Percentiles rank a stretch among this genome's conserved stretches.
Evolutionary conservation across 2,797 vertebrate species (phyloP).

Genomic region (Alectoris magna): DNA sequence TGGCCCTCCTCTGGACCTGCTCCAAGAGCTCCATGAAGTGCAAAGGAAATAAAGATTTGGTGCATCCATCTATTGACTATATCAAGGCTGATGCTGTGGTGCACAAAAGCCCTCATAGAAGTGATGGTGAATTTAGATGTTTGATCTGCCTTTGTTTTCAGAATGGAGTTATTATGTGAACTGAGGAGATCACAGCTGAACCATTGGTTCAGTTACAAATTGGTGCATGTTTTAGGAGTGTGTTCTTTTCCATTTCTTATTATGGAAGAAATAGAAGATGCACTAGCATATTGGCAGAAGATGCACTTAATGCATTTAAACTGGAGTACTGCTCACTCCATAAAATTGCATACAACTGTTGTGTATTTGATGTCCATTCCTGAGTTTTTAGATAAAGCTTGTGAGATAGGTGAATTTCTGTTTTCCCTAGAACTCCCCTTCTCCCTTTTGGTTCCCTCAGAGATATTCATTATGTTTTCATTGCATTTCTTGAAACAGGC

Average conservation of each 20-base stretch:
- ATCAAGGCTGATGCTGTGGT: not conserved
- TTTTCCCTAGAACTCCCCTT: not conserved
- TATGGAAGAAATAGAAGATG: not conserved
- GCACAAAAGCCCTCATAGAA: not conserved
- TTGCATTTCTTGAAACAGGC: conserved; percentile 79
- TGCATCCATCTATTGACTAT: not conserved
- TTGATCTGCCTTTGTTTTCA: not conserved
- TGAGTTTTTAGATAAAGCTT: not conserved
- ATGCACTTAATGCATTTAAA: not conserved
- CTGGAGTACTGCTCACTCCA: not conserved
- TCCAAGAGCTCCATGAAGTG: too few relatives aligned
- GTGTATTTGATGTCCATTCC: rapidly evolving
- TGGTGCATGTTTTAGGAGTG: not conserved
- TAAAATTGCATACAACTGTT: not conserved
- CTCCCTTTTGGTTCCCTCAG: not conserved
- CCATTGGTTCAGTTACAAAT: not conserved
- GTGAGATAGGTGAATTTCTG: not conserved
- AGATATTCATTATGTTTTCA: not conserved
- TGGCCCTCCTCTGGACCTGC: too few relatives aligned
- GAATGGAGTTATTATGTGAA: not conserved
- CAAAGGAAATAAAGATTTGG: not conserved
- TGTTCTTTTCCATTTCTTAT: not conserved
- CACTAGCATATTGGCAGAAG: not conserved
- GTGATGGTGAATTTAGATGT: not conserved
- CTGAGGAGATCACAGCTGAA: not conserved